Evolutionary conservation across 1,140 invertebrate species (phyloP).

Genomic region (Helicoverpa zea): DNA sequence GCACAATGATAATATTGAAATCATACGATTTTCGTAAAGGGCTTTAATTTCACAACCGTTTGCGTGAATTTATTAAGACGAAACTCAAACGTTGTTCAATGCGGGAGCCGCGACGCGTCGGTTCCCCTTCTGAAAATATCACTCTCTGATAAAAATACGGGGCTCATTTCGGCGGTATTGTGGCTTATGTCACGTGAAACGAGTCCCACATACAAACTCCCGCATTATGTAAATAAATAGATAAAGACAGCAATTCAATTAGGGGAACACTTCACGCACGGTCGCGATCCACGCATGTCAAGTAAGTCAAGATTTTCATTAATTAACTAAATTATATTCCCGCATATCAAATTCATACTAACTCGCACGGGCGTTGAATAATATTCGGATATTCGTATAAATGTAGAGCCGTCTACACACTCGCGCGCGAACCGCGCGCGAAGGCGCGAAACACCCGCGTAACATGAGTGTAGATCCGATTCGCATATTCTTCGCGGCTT

Average conservation of each 20-base stretch:
- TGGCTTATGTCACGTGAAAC: constrained; percentile 31
- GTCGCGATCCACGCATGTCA: constrained; percentile 44
- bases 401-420: too few species aligned
- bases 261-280: constrained; percentile 51
- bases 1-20: constrained; percentile 3
- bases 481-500: too few species aligned
- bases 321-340: constrained; percentile 58
- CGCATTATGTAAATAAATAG: constrained; percentile 57
- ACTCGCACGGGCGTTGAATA: constrained; percentile 48
- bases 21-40: constrained; percentile 9
- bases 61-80: constrained; percentile 30
- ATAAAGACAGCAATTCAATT: constrained; percentile 60
- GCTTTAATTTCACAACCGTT: constrained; percentile 36
- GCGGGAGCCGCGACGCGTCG: background rate
- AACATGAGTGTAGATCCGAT: too few species aligned
- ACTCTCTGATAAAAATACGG: constrained; percentile 22
- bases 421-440: too few species aligned
- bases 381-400: constrained; percentile 23
- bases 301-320: constrained; percentile 60
- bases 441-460: too few species aligned
- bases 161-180: constrained; percentile 33
- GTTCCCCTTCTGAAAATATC: constrained; percentile 25
- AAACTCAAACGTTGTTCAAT: constrained; percentile 26
- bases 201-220: constrained; percentile 47
- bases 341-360: constrained; percentile 52